Conservation (phyloP, 1,140 invertebrate species). For the Hestina assimilis region DNA sequence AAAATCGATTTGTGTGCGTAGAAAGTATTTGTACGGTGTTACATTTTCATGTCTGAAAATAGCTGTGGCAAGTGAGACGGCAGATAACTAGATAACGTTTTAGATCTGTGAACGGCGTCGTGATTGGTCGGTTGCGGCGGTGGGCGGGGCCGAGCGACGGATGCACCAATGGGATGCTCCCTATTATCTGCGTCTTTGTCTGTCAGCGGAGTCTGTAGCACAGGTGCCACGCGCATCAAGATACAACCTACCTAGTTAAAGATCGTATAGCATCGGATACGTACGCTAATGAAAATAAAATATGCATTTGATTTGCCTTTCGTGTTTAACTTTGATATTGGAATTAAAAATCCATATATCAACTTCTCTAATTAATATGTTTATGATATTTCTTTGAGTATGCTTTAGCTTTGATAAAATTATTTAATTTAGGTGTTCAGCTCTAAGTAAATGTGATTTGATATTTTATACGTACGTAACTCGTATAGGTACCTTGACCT, state of each 20-base stretch:
- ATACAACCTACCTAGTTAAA: constrained; percentile 8
- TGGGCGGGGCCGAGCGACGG: constrained; percentile 57
- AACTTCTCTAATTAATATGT: not conserved
- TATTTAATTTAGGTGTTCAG: too few species aligned
- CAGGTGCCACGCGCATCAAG: constrained; percentile 50
- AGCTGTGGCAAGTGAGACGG: constrained; percentile 67
- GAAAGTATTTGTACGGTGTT: not conserved
- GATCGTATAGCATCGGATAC: constrained; percentile 8
- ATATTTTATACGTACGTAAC: too few species aligned
- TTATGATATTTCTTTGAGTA: too few species aligned
- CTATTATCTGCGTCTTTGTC: constrained; percentile 76
- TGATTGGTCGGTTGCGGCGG: constrained; percentile 49
- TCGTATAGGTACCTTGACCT: too few species aligned
- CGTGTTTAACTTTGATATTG: constrained; percentile 2
- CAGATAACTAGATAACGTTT: constrained; percentile 74
- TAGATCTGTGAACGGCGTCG: constrained; percentile 57
- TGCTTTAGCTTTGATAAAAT: too few species aligned
- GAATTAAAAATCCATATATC: not conserved
- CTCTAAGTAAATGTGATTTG: too few species aligned
- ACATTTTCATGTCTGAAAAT: constrained; percentile 54
- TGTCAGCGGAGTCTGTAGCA: constrained; percentile 61
- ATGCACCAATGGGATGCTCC: constrained; percentile 75
- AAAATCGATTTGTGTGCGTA: not conserved
- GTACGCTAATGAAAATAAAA: constrained; percentile 10
- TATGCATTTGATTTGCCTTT: constrained; percentile 6